Percentiles rank a stretch among this genome's conserved stretches.
Evolutionary conservation across 2,797 vertebrate genomes (phyloP).

Genomic region (Ataeniobius toweri): DNA sequence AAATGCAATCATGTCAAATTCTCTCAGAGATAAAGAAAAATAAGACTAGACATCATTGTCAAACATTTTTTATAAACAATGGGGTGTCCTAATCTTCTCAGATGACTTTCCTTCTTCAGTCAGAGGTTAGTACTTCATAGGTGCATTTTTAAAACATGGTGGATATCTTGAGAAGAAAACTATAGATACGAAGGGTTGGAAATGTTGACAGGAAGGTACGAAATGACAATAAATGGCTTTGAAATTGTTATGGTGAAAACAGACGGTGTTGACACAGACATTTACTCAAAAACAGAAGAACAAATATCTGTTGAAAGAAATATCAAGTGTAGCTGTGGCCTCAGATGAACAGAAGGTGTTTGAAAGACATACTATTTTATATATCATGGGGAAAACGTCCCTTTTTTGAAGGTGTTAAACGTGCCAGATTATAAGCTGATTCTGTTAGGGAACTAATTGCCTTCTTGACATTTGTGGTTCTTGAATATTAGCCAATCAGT

Average conservation of each 20-base stretch:
- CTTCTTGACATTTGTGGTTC: slow-evolving; percentile 24
- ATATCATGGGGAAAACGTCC: not conserved
- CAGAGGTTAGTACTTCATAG: not conserved
- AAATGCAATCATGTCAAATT: not conserved
- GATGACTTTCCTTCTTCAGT: not conserved
- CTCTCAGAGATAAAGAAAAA: too few species aligned
- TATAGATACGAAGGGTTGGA: not conserved
- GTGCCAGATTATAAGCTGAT: not conserved
- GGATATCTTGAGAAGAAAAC: not conserved
- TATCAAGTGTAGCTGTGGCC: not conserved
- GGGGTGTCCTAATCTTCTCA: not conserved
- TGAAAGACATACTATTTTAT: not conserved
- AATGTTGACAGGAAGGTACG: not conserved
- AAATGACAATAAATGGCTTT: not conserved
- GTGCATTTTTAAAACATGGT: not conserved
- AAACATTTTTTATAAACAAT: not conserved
- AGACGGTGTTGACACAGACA: not conserved
- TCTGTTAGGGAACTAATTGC: slow-evolving; percentile 2
- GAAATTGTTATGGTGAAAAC: not conserved
- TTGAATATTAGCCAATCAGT: slow-evolving; percentile 48
- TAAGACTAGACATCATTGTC: too few species aligned
- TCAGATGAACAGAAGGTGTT: not conserved
- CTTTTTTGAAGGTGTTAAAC: not conserved
- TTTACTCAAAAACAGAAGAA: not conserved
- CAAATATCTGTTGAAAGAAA: not conserved